Evolutionary conservation across 2,113 vertebrate genomes (phyloP).

Genomic region (Psophia crepitans): DNA sequence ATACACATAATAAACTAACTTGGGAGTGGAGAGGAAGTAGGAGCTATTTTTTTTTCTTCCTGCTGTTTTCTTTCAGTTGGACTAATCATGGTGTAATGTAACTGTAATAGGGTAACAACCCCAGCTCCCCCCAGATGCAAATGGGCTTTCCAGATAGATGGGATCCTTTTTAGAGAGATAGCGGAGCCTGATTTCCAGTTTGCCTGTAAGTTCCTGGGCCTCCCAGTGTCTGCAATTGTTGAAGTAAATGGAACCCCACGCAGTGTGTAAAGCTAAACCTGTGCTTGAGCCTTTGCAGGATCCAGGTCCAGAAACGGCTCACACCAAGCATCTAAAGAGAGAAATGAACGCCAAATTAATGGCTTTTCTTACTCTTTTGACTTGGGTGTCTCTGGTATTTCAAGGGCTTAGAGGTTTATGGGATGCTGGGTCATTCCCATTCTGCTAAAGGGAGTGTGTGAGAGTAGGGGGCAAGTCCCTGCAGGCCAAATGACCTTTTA

Average conservation of each 20-base stretch:
- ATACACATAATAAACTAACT: slow-evolving; percentile 46
- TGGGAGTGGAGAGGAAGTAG: slow-evolving; percentile 22
- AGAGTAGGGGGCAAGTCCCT: slow-evolving; percentile 16
- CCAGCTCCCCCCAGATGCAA: neutral
- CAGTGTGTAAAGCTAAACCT: neutral
- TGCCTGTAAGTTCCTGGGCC: neutral
- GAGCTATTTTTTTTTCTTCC: neutral
- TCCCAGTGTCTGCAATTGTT: neutral
- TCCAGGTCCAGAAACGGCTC: neutral
- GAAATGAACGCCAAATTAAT: neutral
- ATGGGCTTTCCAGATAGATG: neutral
- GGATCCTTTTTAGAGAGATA: neutral
- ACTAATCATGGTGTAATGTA: slow-evolving; percentile 8
- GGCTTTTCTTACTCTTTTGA: slow-evolving; percentile 11
- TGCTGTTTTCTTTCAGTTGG: slow-evolving; percentile 28
- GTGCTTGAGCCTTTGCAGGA: neutral
- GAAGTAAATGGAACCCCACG: neutral
- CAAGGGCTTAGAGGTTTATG: slow-evolving; percentile 19
- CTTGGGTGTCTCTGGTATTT: neutral
- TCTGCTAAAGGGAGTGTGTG: neutral
- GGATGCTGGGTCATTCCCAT: neutral
- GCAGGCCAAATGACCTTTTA: slow-evolving; percentile 25
- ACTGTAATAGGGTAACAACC: neutral
- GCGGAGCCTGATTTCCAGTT: neutral
- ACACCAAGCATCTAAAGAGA: neutral